Evolutionary conservation across 2,113 vertebrate species (phyloP).

Genomic region (Archilochus colubris): DNA sequence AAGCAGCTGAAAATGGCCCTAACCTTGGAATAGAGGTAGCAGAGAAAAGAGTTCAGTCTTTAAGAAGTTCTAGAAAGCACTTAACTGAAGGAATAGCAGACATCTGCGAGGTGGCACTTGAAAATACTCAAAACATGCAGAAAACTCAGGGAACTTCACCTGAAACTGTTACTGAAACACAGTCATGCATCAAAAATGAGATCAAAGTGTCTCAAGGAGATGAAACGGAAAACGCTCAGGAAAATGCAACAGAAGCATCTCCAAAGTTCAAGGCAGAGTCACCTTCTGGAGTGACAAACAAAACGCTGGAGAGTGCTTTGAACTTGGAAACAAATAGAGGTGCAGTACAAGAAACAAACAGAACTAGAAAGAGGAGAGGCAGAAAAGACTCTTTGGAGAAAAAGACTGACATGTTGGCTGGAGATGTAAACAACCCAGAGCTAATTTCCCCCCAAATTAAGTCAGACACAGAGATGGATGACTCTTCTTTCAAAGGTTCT

Average conservation of each 20-base stretch:
- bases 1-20: not conserved
- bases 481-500: not conserved
- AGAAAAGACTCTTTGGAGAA: not conserved
- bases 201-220: not conserved
- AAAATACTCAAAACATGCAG: not conserved
- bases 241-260: not conserved
- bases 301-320: not conserved
- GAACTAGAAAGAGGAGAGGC: conserved; percentile 2
- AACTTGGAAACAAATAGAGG: not conserved
- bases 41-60: not conserved
- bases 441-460: not conserved
- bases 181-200: not conserved
- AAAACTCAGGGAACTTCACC: not conserved
- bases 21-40: not conserved
- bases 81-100: not conserved
- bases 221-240: not conserved
- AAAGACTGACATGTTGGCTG: not conserved
- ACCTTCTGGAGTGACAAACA: not conserved
- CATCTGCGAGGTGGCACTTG: rapidly evolving
- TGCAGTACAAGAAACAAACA: not conserved
- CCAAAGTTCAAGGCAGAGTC: not conserved
- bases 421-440: not conserved
- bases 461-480: not conserved
- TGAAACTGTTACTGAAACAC: not conserved
- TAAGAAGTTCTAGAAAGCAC: conserved; percentile 4